phyloP scores from a whole-genome alignment of 2,113 vertebrate genomes.

The Nesoenas mayeri region DNA sequence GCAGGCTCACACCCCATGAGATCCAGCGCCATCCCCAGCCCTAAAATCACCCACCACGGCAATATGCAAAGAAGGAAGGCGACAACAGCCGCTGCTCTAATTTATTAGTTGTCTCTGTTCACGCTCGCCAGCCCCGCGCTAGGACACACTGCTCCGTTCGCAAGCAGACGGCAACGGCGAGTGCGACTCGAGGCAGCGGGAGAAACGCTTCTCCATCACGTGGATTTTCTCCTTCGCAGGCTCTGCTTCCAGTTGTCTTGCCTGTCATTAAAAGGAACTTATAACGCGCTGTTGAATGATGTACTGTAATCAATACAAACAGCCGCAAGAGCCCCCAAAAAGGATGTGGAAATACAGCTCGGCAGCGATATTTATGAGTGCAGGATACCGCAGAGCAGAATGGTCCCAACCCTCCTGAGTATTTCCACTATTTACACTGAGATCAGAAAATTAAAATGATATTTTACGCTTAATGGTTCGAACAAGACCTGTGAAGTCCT shows the following conservation, averaged over 20 bases:
- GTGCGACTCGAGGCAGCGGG: rapidly evolving
- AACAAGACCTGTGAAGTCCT: slow-evolving; percentile 40
- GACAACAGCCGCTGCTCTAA: neutral
- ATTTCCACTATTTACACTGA: slow-evolving; percentile 25
- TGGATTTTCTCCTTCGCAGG: neutral
- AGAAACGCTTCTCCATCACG: neutral
- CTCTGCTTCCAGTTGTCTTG: neutral
- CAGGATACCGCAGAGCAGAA: neutral
- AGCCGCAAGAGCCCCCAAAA: neutral
- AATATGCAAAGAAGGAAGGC: neutral
- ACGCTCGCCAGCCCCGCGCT: neutral
- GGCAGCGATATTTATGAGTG: rapidly evolving
- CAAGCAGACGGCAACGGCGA: rapidly evolving
- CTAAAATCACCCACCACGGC: neutral
- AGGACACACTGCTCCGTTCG: rapidly evolving
- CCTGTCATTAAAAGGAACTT: slow-evolving; percentile 25
- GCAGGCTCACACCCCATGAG: neutral
- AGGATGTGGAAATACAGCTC: neutral
- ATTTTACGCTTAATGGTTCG: slow-evolving; percentile 21
- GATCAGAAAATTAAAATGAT: slow-evolving; percentile 53
- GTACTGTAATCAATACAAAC: neutral
- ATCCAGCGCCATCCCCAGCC: neutral
- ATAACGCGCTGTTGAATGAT: neutral
- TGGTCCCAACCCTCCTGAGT: neutral
- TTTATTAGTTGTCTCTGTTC: neutral